phyloP scores from a whole-genome alignment of 2,888 invertebrate species.

The Amaurobius ferox region DNA sequence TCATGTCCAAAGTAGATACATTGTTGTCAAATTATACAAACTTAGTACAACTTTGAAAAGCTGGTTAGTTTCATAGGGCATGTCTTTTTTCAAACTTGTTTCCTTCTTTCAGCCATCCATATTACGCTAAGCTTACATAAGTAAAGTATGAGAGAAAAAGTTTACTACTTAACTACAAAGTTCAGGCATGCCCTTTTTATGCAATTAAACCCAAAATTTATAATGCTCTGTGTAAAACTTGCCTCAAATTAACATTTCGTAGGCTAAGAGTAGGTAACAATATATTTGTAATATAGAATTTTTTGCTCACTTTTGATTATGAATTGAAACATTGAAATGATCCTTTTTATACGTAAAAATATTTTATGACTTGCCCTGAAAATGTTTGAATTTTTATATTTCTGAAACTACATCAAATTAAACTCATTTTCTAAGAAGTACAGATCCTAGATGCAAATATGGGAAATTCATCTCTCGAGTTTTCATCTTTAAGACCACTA shows the following conservation, averaged over 20 bases:
- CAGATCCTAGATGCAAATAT: too few species aligned
- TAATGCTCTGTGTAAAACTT: slow-evolving; percentile 38
- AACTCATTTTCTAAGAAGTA: too few species aligned
- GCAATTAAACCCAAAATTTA: slow-evolving; percentile 26
- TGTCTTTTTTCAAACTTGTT: slow-evolving; percentile 55
- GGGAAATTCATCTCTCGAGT: too few species aligned
- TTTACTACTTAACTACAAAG: slow-evolving; percentile 20
- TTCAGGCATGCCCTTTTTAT: slow-evolving; percentile 40
- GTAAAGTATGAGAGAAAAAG: slow-evolving; percentile 48
- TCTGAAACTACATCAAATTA: too few species aligned
- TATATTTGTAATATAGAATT: slow-evolving; percentile 56
- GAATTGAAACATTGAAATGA: slow-evolving; percentile 15
- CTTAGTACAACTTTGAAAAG: slow-evolving; percentile 54
- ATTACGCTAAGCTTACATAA: slow-evolving; percentile 46
- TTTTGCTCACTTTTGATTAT: slow-evolving; percentile 50
- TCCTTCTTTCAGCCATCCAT: slow-evolving; percentile 65
- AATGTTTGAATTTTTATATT: too few species aligned
- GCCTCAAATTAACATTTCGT: slow-evolving; percentile 44
- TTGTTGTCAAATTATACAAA: slow-evolving; percentile 56
- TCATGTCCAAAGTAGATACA: slow-evolving; percentile 68
- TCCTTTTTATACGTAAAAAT: background rate
- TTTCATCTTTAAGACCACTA: too few species aligned
- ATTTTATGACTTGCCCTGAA: background rate
- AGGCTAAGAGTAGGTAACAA: slow-evolving; percentile 42
- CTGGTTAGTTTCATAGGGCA: slow-evolving; percentile 58